Base-by-base conservation (phyloP, 2,113 vertebrate genomes). In the Labrus mixtus region DNA sequence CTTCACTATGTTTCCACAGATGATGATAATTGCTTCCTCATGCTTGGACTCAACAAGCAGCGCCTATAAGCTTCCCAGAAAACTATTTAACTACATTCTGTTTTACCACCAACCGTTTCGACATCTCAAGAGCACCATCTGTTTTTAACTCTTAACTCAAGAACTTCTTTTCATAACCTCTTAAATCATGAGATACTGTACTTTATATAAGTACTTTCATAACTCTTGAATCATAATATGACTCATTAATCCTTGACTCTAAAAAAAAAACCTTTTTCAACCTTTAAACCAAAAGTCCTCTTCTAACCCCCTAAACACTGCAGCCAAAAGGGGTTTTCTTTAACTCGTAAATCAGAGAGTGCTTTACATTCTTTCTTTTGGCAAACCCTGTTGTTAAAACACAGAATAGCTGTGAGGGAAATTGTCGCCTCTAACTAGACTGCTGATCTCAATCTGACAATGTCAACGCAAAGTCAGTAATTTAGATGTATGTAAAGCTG, bases 1-100 rank as follows among this genome's bases (percentile, higher is more conserved):
- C 85, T 74, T 73, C 22, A 37, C 66, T 58, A 13, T n/a, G 16
- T 50, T 63, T 46, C 75, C 65, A 6, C 36, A 33, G 4, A 29
- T 1, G n/a, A 54, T 41, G 36, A 20, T 90, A 89, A 92, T 83
- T 55, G 68, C 19, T 93, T 85, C 90, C 89, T 78, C 78, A 87
- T 90, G 89, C 29, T 64, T 77, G 80, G 78, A 86, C 59, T 20
- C 46, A 17, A 0, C 46, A 16, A 4, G 7, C 23, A 7, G n/a
- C 15, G 43, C 5, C 7, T 68, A 68, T 71, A 55, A 62, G 54
- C 20, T 75, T 88, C 73, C 81, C 61, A 82, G 75, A 90, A 68
- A 37, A 11, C 5, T 1, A 10, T 55, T 72, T 51, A 43, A 71
- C 79, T 67, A 10, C 7, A 50, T 61, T 9, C 68, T 19, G 51